Evolutionary conservation across 2,113 vertebrate genomes (phyloP).

Genomic region (Psittacara wagleri): DNA sequence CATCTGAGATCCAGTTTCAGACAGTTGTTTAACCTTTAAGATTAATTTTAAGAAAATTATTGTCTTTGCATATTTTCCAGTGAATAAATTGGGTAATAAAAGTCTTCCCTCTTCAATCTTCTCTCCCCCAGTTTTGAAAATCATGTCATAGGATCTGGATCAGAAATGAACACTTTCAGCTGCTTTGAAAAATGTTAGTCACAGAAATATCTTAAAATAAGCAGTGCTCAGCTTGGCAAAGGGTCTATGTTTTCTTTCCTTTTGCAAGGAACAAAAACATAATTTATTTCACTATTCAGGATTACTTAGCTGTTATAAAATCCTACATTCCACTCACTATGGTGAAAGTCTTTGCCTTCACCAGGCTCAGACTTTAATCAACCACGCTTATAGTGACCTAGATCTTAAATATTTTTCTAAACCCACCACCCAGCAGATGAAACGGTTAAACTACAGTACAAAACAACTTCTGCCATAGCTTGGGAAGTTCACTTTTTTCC

Average conservation of each 20-base stretch:
- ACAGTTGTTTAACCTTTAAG: background rate
- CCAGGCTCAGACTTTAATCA: background rate
- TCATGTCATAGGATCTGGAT: background rate
- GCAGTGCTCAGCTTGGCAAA: background rate
- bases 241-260: background rate
- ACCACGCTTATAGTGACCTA: background rate
- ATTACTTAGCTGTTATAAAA: background rate
- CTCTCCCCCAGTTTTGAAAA: background rate
- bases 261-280: background rate
- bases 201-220: background rate
- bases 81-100: background rate
- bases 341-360: background rate
- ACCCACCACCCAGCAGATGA: background rate
- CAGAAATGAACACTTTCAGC: background rate
- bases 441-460: background rate
- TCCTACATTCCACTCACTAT: background rate
- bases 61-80: background rate
- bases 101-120: background rate
- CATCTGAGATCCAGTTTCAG: background rate
- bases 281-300: background rate
- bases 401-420: background rate
- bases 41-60: background rate
- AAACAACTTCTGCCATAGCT: background rate
- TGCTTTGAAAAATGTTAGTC: background rate
- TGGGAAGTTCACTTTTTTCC: background rate